Evolutionary conservation across 2,113 vertebrate genomes (phyloP), one percentile per base, ranked within the genome.

Genomic region (Muntiacus muntjak): DNA sequence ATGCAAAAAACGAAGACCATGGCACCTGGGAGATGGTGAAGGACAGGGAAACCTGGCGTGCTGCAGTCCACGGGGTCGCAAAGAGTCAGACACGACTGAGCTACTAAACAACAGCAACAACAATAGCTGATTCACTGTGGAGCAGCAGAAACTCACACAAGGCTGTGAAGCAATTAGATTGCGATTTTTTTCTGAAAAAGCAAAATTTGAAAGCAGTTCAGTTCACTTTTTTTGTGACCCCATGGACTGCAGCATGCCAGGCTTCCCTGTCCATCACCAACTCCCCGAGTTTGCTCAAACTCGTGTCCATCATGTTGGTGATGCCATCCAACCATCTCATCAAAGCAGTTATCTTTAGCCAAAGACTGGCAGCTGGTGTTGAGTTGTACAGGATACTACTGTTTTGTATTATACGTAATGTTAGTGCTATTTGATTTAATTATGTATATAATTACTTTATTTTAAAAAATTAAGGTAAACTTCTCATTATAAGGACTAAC

Each of bases 231-330:
- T 40, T 23, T 71, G 67, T 71, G 64, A 71, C 64, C 64, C 64
- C n/a, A 21, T 71, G 64, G 64, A 21, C 17, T 71, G n/a, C n/a
- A 36, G n/a, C n/a, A 21, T 71, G 67, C 67, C 67, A 40, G 67
- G 19, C 67, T 71, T 71, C n/a, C 10, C n/a, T 71, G 10, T 40
- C 67, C n/a, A 71, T 6, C 67, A 71, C n/a, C 67, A 23, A 1
- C 67, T 71, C n/a, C 67, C 1, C 0, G 67, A 40, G n/a, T 71
- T 23, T 40, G 67, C 67, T 71, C 19, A 71, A 40, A 71, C n/a
- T 71, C 0, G 2, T 23, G n/a, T 40, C 10, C 5, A 12, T 23
- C 1, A 1, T 23, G n/a, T 71, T 6, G n/a, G 19, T 23, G 67
- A 71, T 71, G n/a, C 67, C 67, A 36, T 71, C 5, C n/a, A 23